Percentiles rank a stretch among this genome's conserved stretches.
These are phyloP conservation scores for Oxycera nigricornis DNA, from an alignment of 2,888 invertebrate species.

Conservation along the genomic window DNA sequence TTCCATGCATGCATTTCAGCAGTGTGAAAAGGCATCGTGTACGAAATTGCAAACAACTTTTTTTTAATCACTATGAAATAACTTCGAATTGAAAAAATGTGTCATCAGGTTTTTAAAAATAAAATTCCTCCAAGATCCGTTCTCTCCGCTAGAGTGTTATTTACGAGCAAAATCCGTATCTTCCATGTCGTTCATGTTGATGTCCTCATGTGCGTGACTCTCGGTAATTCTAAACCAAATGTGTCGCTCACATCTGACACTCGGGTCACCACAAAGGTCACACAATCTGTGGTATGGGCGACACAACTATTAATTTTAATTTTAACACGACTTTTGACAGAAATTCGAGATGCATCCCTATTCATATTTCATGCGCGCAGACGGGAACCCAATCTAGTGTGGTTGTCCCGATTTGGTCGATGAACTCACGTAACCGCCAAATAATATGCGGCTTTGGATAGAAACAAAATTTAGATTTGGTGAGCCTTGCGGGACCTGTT, in stretches of 20 bases:
- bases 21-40: no score
- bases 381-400: background rate
- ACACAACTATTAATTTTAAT: slow-evolving; percentile 46
- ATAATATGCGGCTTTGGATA: background rate
- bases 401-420: background rate
- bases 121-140: no score
- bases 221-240: slow-evolving; percentile 33
- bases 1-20: no score
- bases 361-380: slow-evolving; percentile 42
- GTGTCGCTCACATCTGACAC: slow-evolving; percentile 17
- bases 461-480: background rate
- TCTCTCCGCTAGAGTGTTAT: no score
- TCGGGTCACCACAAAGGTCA: slow-evolving; percentile 33
- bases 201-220: slow-evolving; percentile 33
- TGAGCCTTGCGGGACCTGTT: no score
- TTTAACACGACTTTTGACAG: slow-evolving; percentile 46
- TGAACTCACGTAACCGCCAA: background rate
- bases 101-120: no score
- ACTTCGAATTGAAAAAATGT: no score
- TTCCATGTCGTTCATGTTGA: no score
- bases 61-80: no score
- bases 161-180: no score
- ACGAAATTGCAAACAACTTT: no score
- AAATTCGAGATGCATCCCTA: slow-evolving; percentile 44
- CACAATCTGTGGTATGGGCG: slow-evolving; percentile 35